phyloP scores from a whole-genome alignment of 2,113 vertebrate genomes.

The Rutilus rutilus region DNA sequence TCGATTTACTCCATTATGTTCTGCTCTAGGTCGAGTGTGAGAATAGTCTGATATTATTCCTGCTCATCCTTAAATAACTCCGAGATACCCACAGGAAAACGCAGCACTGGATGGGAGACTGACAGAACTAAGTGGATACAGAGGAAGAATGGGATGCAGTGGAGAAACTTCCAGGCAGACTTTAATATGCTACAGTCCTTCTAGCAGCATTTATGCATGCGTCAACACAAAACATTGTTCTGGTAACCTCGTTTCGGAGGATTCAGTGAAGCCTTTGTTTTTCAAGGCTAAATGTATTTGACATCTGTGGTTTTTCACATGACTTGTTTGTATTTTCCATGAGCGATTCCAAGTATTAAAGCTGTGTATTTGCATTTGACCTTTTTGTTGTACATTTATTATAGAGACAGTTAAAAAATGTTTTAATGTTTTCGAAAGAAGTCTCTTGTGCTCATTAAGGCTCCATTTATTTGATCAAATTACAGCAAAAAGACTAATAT shows the following conservation, averaged over 20 bases:
- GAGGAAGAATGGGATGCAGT: neutral
- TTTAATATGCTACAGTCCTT: neutral
- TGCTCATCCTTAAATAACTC: slow-evolving; percentile 33
- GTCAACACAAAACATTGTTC: slow-evolving; percentile 11
- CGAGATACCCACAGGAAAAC: neutral
- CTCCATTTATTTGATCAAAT: no score
- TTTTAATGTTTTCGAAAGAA: no score
- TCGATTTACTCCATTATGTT: slow-evolving; percentile 28
- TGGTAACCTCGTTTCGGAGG: neutral
- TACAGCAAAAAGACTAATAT: no score
- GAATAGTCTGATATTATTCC: slow-evolving; percentile 19
- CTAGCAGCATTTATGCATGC: neutral
- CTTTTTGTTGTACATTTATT: no score
- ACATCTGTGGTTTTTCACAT: neutral
- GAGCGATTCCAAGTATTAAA: neutral
- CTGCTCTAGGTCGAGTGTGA: slow-evolving; percentile 15
- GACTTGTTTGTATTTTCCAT: neutral
- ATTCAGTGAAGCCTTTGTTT: neutral
- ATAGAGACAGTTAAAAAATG: no score
- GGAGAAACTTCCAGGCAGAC: neutral
- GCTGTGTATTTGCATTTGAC: neutral
- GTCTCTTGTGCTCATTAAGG: no score
- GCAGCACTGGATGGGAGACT: neutral
- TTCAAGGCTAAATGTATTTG: neutral
- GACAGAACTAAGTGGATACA: neutral